phyloP scores from a whole-genome alignment of 2,797 vertebrate species.

The Heliangelus exortis region DNA sequence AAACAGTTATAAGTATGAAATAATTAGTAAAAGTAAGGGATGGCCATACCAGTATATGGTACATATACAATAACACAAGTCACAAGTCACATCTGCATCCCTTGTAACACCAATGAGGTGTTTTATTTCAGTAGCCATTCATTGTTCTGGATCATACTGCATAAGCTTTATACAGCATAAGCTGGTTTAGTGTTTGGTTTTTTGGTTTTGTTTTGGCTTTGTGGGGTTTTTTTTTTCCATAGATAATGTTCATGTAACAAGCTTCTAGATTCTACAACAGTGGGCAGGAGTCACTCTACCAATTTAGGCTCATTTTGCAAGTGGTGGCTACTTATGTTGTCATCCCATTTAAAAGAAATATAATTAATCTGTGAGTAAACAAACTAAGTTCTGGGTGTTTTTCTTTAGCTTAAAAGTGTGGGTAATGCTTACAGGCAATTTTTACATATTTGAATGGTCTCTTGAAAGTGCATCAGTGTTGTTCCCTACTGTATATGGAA shows the following conservation, averaged over 20 bases:
- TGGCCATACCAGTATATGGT: neutral
- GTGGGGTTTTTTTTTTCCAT: neutral
- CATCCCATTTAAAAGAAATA: neutral
- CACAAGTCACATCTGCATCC: neutral
- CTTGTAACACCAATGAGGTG: neutral
- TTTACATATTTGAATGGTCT: neutral
- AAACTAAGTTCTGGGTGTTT: neutral
- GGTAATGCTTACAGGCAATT: neutral
- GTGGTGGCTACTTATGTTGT: neutral
- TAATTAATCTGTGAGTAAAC: neutral
- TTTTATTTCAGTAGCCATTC: neutral
- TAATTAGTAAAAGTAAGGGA: neutral
- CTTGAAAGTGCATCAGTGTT: neutral
- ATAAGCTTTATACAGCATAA: neutral
- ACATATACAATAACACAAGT: neutral
- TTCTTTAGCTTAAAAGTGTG: neutral
- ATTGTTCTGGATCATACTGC: neutral
- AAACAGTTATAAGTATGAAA: neutral
- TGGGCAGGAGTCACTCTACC: neutral
- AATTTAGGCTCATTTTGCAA: neutral
- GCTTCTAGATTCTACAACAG: neutral
- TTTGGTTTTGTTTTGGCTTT: neutral
- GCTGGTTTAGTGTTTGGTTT: neutral
- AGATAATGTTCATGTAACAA: neutral
- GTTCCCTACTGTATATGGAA: neutral